Base-by-base conservation (phyloP, 2,113 vertebrate species). In the Hemicordylus capensis region DNA sequence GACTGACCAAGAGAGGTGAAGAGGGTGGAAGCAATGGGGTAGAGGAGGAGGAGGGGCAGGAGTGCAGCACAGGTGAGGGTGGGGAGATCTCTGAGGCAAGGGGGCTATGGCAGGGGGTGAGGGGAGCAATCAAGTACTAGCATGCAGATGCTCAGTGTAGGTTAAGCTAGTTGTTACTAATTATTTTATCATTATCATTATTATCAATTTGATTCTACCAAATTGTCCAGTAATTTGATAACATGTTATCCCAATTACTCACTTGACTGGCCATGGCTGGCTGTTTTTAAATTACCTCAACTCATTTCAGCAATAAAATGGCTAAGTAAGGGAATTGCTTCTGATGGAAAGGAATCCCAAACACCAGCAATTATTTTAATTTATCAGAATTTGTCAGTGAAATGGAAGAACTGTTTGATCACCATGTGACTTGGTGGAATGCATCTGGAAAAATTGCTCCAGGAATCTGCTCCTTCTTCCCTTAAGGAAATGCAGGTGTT, bases 301-400 rank as follows among this genome's bases (percentile, higher is more conserved):
- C 89, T 90, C 69, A 67, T 84, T 82, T 37, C 87, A 48, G 87
- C 77, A 88, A 92, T 93, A 86, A 90, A 84, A 72, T 87, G 72
- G 81, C 76, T 70, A 85, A 87, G 64, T 89, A 84, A 88, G 86
- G 81, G 69, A 83, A 86, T 91, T 80, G 10, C 90, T 88, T 67
- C 48, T 82, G 85, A 90, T 88, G 82, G 15, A 85, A 91, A 58
- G 1, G 8, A 64, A 72, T 74, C 81, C 63, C 51, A 54, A 54
- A 7, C 0, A 1, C 14, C 39, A 4, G 72, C 69, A 87, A 88
- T 84, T 75, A 77, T 87, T 87, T 83, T 78, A 51, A 76, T 86
- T 85, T 69, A 72, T 67, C 83, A 64, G 44, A 31, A 72, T 48
- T 11, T n/a, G 20, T 19, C 39, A 28, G 28, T 10, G 63, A 80